Evolutionary conservation across 2,113 vertebrate species (phyloP), one percentile per base, ranked within the genome.

Genomic region (Perccottus glenii): DNA sequence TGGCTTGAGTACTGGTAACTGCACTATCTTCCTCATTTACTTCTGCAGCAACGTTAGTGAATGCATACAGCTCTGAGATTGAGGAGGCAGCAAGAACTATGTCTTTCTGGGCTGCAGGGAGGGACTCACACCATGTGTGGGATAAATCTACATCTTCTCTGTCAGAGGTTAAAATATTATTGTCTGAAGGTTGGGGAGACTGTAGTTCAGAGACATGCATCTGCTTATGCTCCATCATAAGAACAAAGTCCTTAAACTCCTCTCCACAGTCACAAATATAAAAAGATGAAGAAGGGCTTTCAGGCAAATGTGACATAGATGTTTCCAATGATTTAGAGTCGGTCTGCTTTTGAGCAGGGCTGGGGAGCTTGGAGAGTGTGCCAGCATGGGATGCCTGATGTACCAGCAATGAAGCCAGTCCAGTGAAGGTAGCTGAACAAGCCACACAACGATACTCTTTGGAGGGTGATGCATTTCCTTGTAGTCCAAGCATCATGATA

Each of bases 381-480:
- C 36, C 67, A 5, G 87, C 80, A 68, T 84, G 81, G 44, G 70
- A 78, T 46, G 89, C 81, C 67, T 94, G 92, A 75, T 94, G 93
- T 14, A 92, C 91, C 2, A 94, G 78, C 70, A 94, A 81, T 7
- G 93, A 89, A 6, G 91, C 78, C 76, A 94, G 77, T 69, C 84
- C 89, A 15, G 59, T 82, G 82, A 94, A 94, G 6, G 90, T 91
- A 42, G 89, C 90, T 15, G 91, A 89, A 66, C 93, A 94, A 0
- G 92, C 90, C 77, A 93, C 85, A 75, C 93, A 94, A 35, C 84
- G 87, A 51, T 91, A 92, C 12, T 90, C 84, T 82, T 92, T 93
- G 16, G 84, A 59, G 2, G 89, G 51, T 0, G 89, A 83, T 70
- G 83, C 12, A 11, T 67, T 89, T 78, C 92, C 91, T 71, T 92